Base-by-base conservation (phyloP, 2,113 vertebrate species). In the Riparia riparia region DNA sequence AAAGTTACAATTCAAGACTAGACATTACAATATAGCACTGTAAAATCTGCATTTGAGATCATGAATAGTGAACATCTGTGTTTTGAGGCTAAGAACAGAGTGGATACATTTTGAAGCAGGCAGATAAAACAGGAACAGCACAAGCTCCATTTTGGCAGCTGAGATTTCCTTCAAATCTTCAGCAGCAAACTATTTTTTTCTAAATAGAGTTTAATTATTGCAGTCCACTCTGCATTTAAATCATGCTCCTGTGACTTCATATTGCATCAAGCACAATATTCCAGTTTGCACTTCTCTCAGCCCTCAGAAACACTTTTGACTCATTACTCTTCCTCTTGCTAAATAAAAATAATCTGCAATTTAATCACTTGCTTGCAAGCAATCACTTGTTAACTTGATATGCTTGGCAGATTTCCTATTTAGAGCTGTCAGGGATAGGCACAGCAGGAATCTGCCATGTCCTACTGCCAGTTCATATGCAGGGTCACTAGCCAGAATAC, bases 311-410 rank as follows among this genome's bases (percentile, higher is more conserved):
- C 25, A 42, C 18, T 45, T 97, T 39, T 93, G 45, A 44, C 19
- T 96, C 49, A 41, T 82, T 89, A 79, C 73, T 92, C 49, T 84
- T 71, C 57, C 44, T 76, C 58, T 78, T 42, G 26, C 39, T 84
- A 87, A 93, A 85, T 82, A 81, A 91, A 92, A 86, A 96, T 88
- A 76, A 91, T 90, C 57, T 91, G 45, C 37, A 53, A 65, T 90
- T 80, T 94, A 97, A 80, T 91, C 71, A 54, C 34, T 89, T 63
- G 50, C 72, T 89, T 93, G 70, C 22, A 72, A 91, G 57, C 54
- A 77, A 68, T 91, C 87, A 64, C 61, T 87, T 0, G 0, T 39
- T 89, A 61, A 65, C 41, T 70, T 49, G 58, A 80, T 89, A 57
- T 15, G 42, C 77, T 72, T 69, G 86, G 82, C 81, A 95, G 51